A percentile compares a stretch with the other conserved stretches of the same genome.
These are phyloP conservation scores for Orestias chungarensis DNA, from an alignment of 2,797 vertebrate genomes.

Conservation along the genomic window DNA sequence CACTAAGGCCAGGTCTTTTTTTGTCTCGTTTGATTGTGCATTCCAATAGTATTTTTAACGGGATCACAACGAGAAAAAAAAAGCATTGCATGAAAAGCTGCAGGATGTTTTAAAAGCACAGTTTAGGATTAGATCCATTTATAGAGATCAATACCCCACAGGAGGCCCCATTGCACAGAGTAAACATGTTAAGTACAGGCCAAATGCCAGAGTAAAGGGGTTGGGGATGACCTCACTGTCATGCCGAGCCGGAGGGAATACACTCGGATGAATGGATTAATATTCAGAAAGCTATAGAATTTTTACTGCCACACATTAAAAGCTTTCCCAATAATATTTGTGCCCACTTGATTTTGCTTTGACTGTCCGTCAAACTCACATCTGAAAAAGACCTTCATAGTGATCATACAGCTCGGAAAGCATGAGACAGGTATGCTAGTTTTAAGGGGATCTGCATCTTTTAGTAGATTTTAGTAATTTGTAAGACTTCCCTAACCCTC, in stretches of 20 bases:
- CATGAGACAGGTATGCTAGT: too few relatives aligned
- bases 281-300: not conserved
- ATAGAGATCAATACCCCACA: conserved; percentile 65
- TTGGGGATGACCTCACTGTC: conserved; percentile 59
- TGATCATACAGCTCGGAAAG: too few relatives aligned
- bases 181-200: conserved; percentile 63
- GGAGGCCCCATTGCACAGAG: conserved; percentile 52
- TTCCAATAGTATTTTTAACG: conserved; percentile 46
- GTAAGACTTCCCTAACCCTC: not conserved
- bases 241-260: conserved; percentile 23
- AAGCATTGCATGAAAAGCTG: conserved; percentile 47
- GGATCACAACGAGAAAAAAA: conserved; percentile 39
- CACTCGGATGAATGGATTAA: conserved; percentile 5
- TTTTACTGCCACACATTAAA: too few relatives aligned
- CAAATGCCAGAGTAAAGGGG: conserved; percentile 45
- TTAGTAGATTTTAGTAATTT: too few relatives aligned
- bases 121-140: conserved; percentile 63
- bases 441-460: too few relatives aligned
- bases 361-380: not conserved
- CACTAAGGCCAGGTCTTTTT: conserved; percentile 53
- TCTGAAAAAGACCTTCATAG: too few relatives aligned
- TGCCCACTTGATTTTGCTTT: too few relatives aligned
- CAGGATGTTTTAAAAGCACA: conserved; percentile 52
- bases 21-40: conserved; percentile 30
- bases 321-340: too few relatives aligned